phyloP scores from a whole-genome alignment of 2,888 invertebrate species.

The Tipula confusa region DNA sequence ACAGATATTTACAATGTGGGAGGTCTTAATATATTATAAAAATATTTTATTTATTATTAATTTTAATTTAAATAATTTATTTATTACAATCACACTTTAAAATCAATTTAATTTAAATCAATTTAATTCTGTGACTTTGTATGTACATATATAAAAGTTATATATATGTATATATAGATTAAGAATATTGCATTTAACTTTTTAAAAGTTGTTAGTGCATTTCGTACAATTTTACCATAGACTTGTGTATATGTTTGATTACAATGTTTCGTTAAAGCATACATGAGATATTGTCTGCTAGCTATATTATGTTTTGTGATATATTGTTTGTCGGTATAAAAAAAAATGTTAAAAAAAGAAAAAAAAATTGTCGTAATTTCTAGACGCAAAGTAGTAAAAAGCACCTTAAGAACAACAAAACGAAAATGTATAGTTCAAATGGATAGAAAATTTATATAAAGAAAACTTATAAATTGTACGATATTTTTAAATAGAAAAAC shows the following conservation, averaged over 20 bases:
- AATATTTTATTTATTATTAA: not conserved
- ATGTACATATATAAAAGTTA: not conserved
- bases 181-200: not conserved
- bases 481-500: not conserved
- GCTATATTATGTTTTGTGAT: not conserved
- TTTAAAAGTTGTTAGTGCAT: not conserved
- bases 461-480: conserved; percentile 3
- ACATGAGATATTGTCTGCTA: not conserved
- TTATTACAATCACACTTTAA: conserved; percentile 12
- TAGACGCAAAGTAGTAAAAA: not conserved
- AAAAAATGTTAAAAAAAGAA: not conserved
- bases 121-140: not conserved
- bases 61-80: conserved; percentile 20
- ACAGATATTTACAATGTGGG: not conserved
- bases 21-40: not conserved
- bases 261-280: not conserved
- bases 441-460: not conserved
- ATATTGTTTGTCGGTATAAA: not conserved
- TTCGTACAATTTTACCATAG: too few species aligned
- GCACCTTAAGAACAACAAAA: conserved; percentile 7
- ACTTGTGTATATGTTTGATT: not conserved
- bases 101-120: conserved; percentile 14
- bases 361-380: not conserved
- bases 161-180: not conserved
- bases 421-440: not conserved